Evolutionary conservation across 2,888 invertebrate genomes (phyloP), one percentile per base, ranked within the genome.

Genomic region (Stegophylla sp.): DNA sequence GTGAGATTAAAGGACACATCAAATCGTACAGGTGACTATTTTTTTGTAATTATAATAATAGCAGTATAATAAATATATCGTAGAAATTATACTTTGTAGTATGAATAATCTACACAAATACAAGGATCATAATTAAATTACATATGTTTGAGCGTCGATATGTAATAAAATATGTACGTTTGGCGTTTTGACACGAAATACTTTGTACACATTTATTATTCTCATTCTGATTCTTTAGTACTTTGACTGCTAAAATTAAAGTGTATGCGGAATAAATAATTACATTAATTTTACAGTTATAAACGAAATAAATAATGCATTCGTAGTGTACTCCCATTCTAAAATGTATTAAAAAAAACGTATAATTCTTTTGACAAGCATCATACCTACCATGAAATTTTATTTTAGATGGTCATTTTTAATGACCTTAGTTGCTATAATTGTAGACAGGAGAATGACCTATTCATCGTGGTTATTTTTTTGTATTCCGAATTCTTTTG

Each of bases 391-490:
- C 64, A 66, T 76, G 75, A 53, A 53, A 76, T 66, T 66, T 53
- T 53, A 53, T 66, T 66, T 67, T 20, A 26, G 59, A 67, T 23
- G 56, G 67, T 67, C 77, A 59, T 45, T 77, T 67, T 77, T 67
- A 56, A 45, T 48, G 51, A 59, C 77, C 45, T n/a, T 9, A 69
- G 67, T 67, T 26, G 77, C 67, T 45, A 45, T 69, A 77, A 77
- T 69, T 69, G 59, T 69, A 45, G 20, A 45, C 56, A 63, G 69
- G 79, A 69, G 79, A 79, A 71, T 79, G 79, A 79, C 79, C 69
- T 61, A 56, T 51, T 48, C 76, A 26, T 53, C 41, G 48, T 23
- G 51, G 23, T 71, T 45, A 20, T 67, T 59, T 71, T 53, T 71
- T 59, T 26, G 1, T 26, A 43, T 17, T 45, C 20, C 3, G n/a